Percentiles rank a stretch among this genome's conserved stretches.
Conservation (phyloP, 2,888 invertebrate species). For the Agrochola lychnidis region DNA sequence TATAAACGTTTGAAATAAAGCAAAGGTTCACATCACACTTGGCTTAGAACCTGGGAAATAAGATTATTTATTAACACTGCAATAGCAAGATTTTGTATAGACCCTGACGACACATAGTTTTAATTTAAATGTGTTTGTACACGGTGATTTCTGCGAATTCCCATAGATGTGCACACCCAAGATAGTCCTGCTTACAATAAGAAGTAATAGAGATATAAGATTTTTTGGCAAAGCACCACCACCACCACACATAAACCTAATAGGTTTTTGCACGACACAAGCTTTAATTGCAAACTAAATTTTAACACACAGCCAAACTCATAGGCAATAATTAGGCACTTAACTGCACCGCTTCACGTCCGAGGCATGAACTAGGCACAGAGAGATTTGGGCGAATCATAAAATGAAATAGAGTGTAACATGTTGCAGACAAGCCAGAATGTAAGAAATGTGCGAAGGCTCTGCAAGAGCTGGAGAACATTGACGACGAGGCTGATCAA, state of each 20-base stretch:
- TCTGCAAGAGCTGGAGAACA: conserved; percentile 97
- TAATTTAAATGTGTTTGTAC: conserved; percentile 25
- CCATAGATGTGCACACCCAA: conserved; percentile 38
- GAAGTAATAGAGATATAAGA: conserved; percentile 31
- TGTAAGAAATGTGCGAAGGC: conserved; percentile 98
- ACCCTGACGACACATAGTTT: conserved; percentile 33
- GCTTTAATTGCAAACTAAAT: conserved; percentile 80
- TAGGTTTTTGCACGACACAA: conserved; percentile 70
- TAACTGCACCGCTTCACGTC: conserved; percentile 87
- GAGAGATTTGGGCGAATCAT: conserved; percentile 42
- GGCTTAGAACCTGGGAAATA: conserved; percentile 22
- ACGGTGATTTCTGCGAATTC: conserved; percentile 25
- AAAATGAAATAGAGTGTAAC: conserved; percentile 45
- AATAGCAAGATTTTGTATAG: conserved; percentile 27
- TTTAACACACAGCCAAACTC: conserved; percentile 77
- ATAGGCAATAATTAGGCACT: conserved; percentile 77
- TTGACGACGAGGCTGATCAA: conserved; percentile 98
- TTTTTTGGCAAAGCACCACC: conserved; percentile 37
- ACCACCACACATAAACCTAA: conserved; percentile 58
- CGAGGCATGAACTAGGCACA: conserved; percentile 78
- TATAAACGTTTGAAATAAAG: conserved; percentile 41
- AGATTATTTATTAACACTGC: conserved; percentile 17
- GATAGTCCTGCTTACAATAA: conserved; percentile 39
- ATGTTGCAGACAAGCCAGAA: conserved; percentile 95
- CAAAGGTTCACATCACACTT: conserved; percentile 29